Base-by-base conservation (phyloP, 2,797 vertebrate genomes). In the Lerista edwardsae region DNA sequence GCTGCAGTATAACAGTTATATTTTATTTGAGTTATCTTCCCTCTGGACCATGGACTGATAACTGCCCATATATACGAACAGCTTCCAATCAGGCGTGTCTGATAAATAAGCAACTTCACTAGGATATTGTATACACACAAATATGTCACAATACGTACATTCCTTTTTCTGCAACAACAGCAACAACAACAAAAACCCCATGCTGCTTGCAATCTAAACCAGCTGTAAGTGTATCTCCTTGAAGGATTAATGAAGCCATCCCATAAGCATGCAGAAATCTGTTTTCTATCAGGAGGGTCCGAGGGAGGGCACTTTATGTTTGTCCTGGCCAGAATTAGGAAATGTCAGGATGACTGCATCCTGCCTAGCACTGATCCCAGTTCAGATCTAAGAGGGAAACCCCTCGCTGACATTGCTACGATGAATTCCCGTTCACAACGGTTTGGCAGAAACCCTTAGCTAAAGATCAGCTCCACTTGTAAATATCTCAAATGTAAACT, bases 201-300 rank as follows among this genome's bases (percentile, higher is more conserved):
- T 75, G 83, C 84, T 79, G 86, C 80, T 65, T 82, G 44, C 47
- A 85, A 91, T 82, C 1, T 0, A 57, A 89, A 62, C 19, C 91
- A 92, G 88, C 86, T 88, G 86, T 23, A 87, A 59, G 0, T 71
- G 86, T 79, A 57, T 84, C 76, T 84, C 64, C 74, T 85, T 1
- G 0, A 69, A 78, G 77, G 85, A 93, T 82, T 83, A 82, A 89
- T 86, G 87, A 75, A 84, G 83, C 81, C 83, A 78, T 76, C 75
- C 89, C 72, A 39, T 0, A 67, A 86, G 68, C 78, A n/a, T 3
- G 69, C 41, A 81, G 25, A 29, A 67, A 82, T 73, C 89, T 93
- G 90, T 84, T 89, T 69, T 89, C 76, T 78, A 83, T 94, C 83
- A 93, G 81, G 71, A 85, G 65, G 87, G 78, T 69, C 80, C 79